Evolutionary conservation across 2,888 invertebrate species (phyloP), one percentile per base, ranked within the genome.

Genomic region (Anthrax anthrax): DNA sequence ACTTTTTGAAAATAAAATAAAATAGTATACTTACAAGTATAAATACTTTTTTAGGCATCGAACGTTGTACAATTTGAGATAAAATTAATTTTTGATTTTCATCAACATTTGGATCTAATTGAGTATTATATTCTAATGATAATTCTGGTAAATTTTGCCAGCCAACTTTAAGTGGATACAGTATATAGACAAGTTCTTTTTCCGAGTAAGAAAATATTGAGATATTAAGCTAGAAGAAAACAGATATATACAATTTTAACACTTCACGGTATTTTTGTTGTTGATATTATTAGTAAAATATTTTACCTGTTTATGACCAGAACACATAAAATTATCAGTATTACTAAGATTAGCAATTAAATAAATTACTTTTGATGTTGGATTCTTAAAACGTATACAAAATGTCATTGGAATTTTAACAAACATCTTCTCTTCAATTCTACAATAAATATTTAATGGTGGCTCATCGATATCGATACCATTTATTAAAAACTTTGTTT

Each of bases 301-400:
- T n/a, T 49, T 48, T 60, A 84, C 83, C 74, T 91, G 88, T 70
- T 89, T 92, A 60, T 91, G 89, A 3, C 95, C 95, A 50, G 94
- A 82, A 70, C 90, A 94, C 84, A 95, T 92, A 64, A 95, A 95
- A 37, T 84, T 85, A 64, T 95, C 92, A 29, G 65, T 56, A 47
- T 61, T 66, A 44, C 61, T 63, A 13, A 68, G 51, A 13, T 58
- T 58, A 18, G 67, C 62, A 48, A 62, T 62, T 37, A 69, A 57
- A 56, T 67, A 65, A 10, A 68, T 51, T n/a, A 67, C 63, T 52
- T 64, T 63, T 23, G 58, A 52, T 17, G 65, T 61, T 37, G 69
- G 64, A 57, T 69, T 69, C 47, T 62, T 66, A 0, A 69, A 56
- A 23, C 65, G 59, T 51, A 69, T 63, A 51, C 63, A 65, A 8